A percentile compares a stretch with the other conserved stretches of the same genome.
Conservation (phyloP, 2,113 vertebrate species). For the Rhombomys opimus region DNA sequence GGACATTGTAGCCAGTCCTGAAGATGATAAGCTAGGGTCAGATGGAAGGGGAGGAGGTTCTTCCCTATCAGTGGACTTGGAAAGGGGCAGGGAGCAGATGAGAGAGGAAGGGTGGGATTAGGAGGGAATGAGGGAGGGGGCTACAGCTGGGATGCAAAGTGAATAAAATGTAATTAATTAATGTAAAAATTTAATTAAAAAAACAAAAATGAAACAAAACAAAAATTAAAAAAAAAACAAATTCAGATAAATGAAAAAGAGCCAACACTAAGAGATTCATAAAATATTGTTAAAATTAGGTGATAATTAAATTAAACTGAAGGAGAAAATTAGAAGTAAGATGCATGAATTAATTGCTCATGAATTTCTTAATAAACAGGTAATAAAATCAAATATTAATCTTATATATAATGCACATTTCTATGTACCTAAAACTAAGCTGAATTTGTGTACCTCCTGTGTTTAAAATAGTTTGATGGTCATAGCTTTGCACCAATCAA, state of each 20-base stretch:
- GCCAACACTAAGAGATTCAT: neutral
- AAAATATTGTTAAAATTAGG: neutral
- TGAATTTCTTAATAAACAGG: neutral
- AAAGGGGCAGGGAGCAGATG: too few species aligned
- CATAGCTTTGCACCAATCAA: neutral
- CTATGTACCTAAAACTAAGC: neutral
- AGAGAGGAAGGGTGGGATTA: too few species aligned
- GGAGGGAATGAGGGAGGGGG: too few species aligned
- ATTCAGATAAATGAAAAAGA: neutral
- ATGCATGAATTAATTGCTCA: neutral
- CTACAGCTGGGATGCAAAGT: too few species aligned
- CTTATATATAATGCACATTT: neutral
- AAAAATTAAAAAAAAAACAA: neutral
- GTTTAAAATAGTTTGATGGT: neutral
- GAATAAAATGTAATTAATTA: too few species aligned
- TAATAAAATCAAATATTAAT: neutral
- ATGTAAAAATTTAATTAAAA: too few species aligned
- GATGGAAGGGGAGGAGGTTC: too few species aligned
- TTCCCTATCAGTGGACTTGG: too few species aligned
- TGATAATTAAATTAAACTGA: slow-evolving; percentile 3
- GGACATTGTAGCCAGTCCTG: too few species aligned
- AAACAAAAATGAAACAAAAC: neutral
- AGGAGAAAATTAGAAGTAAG: neutral
- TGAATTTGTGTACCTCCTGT: neutral
- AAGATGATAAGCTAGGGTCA: too few species aligned